Conservation (phyloP, 2,888 invertebrate species). For the Ophion costatus region DNA sequence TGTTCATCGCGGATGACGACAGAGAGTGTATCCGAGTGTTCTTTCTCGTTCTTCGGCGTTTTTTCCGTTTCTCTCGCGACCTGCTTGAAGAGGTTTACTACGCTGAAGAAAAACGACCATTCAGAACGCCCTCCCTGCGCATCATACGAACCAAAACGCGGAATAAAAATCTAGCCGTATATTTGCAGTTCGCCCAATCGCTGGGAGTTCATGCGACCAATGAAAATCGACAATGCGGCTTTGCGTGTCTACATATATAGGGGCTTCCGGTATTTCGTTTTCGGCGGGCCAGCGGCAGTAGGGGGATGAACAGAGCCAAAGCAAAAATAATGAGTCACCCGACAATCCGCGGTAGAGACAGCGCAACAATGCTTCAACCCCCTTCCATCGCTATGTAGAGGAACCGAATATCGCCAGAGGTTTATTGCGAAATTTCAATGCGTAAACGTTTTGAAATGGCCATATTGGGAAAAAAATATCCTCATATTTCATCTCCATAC, state of each 20-base stretch:
- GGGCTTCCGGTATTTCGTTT: constrained; percentile 11
- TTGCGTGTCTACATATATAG: neutral
- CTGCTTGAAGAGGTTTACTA: constrained; percentile 19
- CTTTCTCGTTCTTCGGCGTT: constrained; percentile 21
- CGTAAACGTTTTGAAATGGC: constrained; percentile 66
- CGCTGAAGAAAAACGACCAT: constrained; percentile 43
- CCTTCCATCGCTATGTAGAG: constrained; percentile 16
- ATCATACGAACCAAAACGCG: constrained; percentile 26
- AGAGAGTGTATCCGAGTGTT: constrained; percentile 22
- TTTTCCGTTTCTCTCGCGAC: constrained; percentile 18
- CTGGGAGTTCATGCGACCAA: constrained; percentile 48
- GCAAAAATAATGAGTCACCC: constrained; percentile 81
- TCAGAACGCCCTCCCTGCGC: constrained; percentile 6
- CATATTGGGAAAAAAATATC: constrained; percentile 67
- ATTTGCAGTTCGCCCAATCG: constrained; percentile 21
- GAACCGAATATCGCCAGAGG: constrained; percentile 60
- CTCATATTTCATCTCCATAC: constrained; percentile 17
- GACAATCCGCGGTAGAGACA: constrained; percentile 66
- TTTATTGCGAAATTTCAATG: constrained; percentile 71
- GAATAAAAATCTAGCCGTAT: neutral
- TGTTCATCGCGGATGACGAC: constrained; percentile 32
- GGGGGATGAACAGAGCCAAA: constrained; percentile 71
- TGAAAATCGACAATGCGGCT: constrained; percentile 61
- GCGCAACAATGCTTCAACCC: constrained; percentile 56
- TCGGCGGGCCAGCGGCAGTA: constrained; percentile 3